These are phyloP conservation scores for Poeciliopsis gracilis DNA, from an alignment of 2,797 vertebrate species.

Conservation along the genomic window DNA sequence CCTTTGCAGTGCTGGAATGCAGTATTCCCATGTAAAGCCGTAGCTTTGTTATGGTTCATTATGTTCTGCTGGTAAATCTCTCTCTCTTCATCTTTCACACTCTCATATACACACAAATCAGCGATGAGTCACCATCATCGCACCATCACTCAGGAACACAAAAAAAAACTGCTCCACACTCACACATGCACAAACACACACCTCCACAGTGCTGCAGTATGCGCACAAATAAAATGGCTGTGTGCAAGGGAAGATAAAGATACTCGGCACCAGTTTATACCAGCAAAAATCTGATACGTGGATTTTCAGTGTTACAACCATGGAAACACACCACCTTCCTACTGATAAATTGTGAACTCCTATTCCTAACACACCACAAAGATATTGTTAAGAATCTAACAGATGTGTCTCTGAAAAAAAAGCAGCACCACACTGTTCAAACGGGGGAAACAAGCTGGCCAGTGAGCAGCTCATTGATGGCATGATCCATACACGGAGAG, in stretches of 20 bases:
- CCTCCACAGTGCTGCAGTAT: slow-evolving; percentile 81
- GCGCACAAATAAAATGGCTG: slow-evolving; percentile 61
- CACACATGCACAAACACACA: slow-evolving; percentile 78
- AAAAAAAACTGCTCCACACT: slow-evolving; percentile 75
- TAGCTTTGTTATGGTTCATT: slow-evolving; percentile 70
- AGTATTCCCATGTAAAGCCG: slow-evolving; percentile 47
- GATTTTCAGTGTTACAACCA: slow-evolving; percentile 32
- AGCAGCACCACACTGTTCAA: slow-evolving; percentile 7
- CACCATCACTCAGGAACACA: slow-evolving; percentile 78
- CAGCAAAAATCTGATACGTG: slow-evolving; percentile 15
- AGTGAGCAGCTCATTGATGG: slow-evolving; percentile 29
- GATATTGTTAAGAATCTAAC: slow-evolving; percentile 4
- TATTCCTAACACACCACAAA: slow-evolving; percentile 24
- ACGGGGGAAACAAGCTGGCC: neutral
- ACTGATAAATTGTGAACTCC: slow-evolving; percentile 26
- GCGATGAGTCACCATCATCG: slow-evolving; percentile 82
- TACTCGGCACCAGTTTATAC: slow-evolving; percentile 40
- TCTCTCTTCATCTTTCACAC: slow-evolving; percentile 47
- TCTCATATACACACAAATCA: slow-evolving; percentile 73
- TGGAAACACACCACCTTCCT: slow-evolving; percentile 7
- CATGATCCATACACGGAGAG: slow-evolving; percentile 42
- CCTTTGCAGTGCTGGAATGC: slow-evolving; percentile 52
- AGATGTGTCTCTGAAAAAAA: slow-evolving; percentile 25
- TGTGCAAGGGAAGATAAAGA: slow-evolving; percentile 60
- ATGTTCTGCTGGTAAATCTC: slow-evolving; percentile 63